These are phyloP conservation scores for Heteropelma amictum DNA, from an alignment of 2,888 invertebrate genomes.

Conservation along the genomic window DNA sequence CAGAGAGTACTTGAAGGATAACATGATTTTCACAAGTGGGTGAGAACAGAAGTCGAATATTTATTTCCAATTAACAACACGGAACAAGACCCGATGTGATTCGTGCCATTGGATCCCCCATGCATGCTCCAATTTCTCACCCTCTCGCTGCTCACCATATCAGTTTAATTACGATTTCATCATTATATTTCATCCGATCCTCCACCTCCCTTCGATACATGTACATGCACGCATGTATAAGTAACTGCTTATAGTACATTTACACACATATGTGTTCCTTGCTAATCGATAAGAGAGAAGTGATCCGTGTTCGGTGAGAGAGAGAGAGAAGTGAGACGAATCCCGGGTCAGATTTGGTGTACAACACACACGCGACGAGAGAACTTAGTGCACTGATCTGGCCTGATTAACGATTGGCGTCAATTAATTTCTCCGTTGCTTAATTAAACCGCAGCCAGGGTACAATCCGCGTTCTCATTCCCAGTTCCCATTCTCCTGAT, in stretches of 20 bases:
- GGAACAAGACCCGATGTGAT: background rate
- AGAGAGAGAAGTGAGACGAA: background rate
- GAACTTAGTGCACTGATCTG: constrained; percentile 20
- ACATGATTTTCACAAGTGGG: no score
- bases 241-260: background rate
- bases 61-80: background rate
- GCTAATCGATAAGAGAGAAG: background rate
- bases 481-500: constrained; percentile 14
- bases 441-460: constrained; percentile 37
- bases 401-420: constrained; percentile 42
- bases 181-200: background rate
- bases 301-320: background rate
- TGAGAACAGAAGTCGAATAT: background rate
- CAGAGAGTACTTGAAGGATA: background rate
- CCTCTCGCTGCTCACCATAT: background rate
- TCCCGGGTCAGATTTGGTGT: background rate
- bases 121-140: background rate
- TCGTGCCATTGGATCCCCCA: background rate
- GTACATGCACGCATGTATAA: no score
- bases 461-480: constrained; percentile 10
- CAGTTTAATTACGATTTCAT: constrained; percentile 16
- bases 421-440: constrained; percentile 42
- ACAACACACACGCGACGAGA: background rate
- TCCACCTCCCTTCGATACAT: background rate
- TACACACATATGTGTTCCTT: background rate